Base-by-base conservation (phyloP, 2,888 invertebrate genomes). In the Coelogynopora nodosa region DNA sequence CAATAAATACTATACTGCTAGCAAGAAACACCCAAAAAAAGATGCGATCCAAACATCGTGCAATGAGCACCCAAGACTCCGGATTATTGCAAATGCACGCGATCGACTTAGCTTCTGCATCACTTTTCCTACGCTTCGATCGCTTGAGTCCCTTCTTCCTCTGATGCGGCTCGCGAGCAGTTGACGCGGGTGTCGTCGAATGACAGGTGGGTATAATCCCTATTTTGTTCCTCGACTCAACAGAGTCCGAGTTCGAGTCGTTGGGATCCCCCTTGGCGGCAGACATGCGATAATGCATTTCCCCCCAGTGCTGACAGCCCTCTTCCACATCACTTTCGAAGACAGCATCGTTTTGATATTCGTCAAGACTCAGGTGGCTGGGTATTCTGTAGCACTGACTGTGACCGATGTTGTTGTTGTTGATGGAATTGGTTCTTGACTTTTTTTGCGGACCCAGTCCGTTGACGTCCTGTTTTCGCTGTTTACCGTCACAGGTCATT, bases 11-110 rank as follows among this genome's bases (percentile, higher is more conserved):
- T 27, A 88, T 23, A 85, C 89, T 89, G 67, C 89, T 67, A 18
- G 87, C 87, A 13, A 89, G 29, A 86, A 89, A 90, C n/a, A 89
- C 67, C 89, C 90, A 90, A 88, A 90, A 89, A 82, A 90, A 90
- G 67, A 89, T 82, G 10, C 89, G 88, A 80, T 90, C 89, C 31
- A 88, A 87, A 28, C 88, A 88, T 84, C 88, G 87, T 31, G 90
- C 89, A 13, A 89, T 88, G 67, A 88, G 84, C 27, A 87, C 67
- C 89, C 89, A 89, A 13, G 74, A 67, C 80, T 85, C 85, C 5
- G 85, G 85, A 80, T 82, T 27, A 5, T 49, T 82, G 82, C 85
- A 85, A 23, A 85, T 28, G 28, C 85, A 85, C 18, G 0, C 84
- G 89, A 89, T 10, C 87, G 88, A 67, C 89, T 88, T 23, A 84